These are phyloP conservation scores for Hydrochoerus hydrochaeris DNA, from an alignment of 2,113 vertebrate species.

Conservation along the genomic window DNA sequence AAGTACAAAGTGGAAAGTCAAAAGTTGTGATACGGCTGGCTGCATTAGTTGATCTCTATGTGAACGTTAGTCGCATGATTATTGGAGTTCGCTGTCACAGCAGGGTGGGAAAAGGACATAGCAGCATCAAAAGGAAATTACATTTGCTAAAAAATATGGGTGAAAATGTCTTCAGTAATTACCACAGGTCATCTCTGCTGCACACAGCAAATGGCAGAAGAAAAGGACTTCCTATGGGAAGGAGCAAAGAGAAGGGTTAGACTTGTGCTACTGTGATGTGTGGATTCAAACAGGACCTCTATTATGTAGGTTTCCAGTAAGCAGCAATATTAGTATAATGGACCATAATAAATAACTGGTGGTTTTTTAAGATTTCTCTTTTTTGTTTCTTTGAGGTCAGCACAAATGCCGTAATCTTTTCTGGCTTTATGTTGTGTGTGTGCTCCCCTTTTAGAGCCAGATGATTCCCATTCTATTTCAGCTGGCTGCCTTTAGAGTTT, in stretches of 20 bases:
- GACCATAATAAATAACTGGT: conserved; percentile 71
- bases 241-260: conserved; percentile 1
- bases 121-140: conserved; percentile 78
- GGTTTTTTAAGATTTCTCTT: conserved; percentile 62
- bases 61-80: conserved; percentile 72
- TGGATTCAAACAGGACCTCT: conserved; percentile 44
- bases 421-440: conserved; percentile 48
- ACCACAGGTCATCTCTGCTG: conserved; percentile 61
- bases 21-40: conserved; percentile 75
- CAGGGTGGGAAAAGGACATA: conserved; percentile 63
- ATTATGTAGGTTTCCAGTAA: conserved; percentile 55
- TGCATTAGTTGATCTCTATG: conserved; percentile 82
- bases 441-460: conserved; percentile 45
- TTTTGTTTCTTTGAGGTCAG: conserved; percentile 73
- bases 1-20: conserved; percentile 82
- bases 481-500: conserved; percentile 70
- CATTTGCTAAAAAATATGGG: conserved; percentile 67
- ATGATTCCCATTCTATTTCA: conserved; percentile 68
- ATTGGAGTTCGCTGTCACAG: conserved; percentile 75
- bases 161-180: conserved; percentile 78
- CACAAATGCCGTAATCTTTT: conserved; percentile 64
- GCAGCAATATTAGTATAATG: conserved; percentile 77
- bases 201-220: conserved; percentile 69
- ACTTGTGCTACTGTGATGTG: conserved; percentile 20
- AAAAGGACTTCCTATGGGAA: conserved; percentile 46